A percentile compares a stretch with the other conserved stretches of the same genome.
Evolutionary conservation across 2,888 invertebrate genomes (phyloP).

Genomic region (Teinopalpus imperialis): DNA sequence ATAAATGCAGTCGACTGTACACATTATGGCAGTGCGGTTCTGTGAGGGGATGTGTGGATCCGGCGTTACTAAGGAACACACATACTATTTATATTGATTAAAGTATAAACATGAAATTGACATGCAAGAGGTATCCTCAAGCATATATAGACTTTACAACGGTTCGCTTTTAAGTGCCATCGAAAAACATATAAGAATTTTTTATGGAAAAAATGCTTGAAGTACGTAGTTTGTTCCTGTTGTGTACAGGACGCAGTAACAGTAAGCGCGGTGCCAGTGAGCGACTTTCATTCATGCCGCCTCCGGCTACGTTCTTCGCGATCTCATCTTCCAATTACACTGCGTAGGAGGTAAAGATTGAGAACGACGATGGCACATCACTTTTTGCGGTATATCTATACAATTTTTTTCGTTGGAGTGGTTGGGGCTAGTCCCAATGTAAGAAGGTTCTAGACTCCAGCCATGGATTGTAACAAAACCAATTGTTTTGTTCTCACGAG

Average conservation of each 20-base stretch:
- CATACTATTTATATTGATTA: no score
- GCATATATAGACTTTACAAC: no score
- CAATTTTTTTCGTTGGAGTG: conserved; percentile 78
- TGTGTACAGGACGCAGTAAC: conserved; percentile 46
- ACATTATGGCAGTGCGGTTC: no score
- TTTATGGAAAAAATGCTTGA: no score
- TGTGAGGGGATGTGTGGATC: no score
- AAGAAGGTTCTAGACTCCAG: conserved; percentile 92
- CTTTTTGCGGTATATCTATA: conserved; percentile 62
- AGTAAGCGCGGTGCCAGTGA: conserved; percentile 66
- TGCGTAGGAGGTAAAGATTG: conserved; percentile 90
- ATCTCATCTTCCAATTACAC: conserved; percentile 80
- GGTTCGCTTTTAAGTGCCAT: no score
- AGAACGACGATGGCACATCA: conserved; percentile 83
- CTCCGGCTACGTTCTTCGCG: conserved; percentile 75
- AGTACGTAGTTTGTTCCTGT: conserved; percentile 50
- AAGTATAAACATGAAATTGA: no score
- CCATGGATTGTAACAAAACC: conserved; percentile 93
- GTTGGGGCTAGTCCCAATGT: conserved; percentile 86
- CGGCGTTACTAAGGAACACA: no score
- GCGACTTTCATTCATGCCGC: conserved; percentile 81
- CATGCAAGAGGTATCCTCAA: no score
- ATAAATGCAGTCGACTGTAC: no score
- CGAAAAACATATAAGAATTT: no score
- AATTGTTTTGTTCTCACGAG: conserved; percentile 85